Base-by-base conservation (phyloP, 2,113 vertebrate species). In the Bostrychus sinensis region DNA sequence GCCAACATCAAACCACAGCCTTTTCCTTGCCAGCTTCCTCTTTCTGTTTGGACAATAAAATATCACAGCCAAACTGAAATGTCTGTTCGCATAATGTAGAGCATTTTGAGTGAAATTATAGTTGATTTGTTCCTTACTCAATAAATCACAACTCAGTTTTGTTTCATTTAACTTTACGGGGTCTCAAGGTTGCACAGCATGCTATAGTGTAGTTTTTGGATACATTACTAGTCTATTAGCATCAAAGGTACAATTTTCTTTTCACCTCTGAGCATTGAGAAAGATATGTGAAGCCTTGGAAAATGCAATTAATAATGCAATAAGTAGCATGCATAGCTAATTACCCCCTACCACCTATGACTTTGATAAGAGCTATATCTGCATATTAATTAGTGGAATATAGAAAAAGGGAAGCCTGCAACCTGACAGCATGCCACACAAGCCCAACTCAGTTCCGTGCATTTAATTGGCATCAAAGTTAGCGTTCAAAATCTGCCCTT, bases 391-490 rank as follows among this genome's bases (percentile, higher is more conserved):
- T 55, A 34, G n/a, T 1, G 10, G 19, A 20, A 36, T 20, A 55
- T 13, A 10, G 30, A 7, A 20, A 14, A 12, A 11, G 11, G 20
- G 6, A 20, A 30, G n/a, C n/a, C 37, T 13, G 37, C 11, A 39
- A 7, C 4, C 10, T 32, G 28, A 30, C 48, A n/a, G 14, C 16
- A 2, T 16, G 20, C 23, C 16, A 14, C 6, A 26, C 14, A 17
- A 51, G 25, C 16, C 30, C 3, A 8, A 32, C 30, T 32, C 11
- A 25, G 45, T 48, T 9, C 7, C 1, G 26, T 16, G 14, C 25
- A 41, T 62, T 22, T 1, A 51, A 68, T 56, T 51, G 38, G 39
- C 37, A 22, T 69, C 32, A 19, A 36, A 66, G 59, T 57, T 55
- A 53, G 10, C 7, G 16, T 51, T 37, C 34, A 23, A 55, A 55